phyloP scores from a whole-genome alignment of 2,888 invertebrate genomes.

The Lasioglossum pauxillum region DNA sequence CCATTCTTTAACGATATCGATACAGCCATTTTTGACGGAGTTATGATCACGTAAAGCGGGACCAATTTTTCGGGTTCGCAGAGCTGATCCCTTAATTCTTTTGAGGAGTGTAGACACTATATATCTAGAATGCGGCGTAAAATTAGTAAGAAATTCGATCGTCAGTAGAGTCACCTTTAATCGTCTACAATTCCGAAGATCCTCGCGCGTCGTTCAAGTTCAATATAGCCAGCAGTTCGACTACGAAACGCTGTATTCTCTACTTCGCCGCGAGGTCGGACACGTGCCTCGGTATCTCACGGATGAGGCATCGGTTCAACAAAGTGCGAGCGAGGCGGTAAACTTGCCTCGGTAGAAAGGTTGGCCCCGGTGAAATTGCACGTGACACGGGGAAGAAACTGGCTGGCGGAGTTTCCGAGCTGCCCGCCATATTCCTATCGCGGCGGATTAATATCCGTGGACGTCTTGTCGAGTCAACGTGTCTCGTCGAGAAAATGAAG shows the following conservation, averaged over 20 bases:
- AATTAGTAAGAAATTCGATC: too few species aligned
- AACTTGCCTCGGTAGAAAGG: not conserved
- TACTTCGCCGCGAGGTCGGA: not conserved
- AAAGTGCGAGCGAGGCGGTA: not conserved
- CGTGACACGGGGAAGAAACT: conserved; percentile 35
- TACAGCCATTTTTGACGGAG: too few species aligned
- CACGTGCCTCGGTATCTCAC: not conserved
- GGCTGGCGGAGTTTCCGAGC: not conserved
- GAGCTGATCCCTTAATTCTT: too few species aligned
- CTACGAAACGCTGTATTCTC: not conserved
- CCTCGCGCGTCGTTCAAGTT: not conserved
- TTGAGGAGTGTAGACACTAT: too few species aligned
- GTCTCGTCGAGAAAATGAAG: conserved; percentile 42
- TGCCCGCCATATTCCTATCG: conserved; percentile 8
- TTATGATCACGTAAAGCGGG: too few species aligned
- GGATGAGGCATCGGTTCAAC: not conserved
- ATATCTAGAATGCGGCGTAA: too few species aligned
- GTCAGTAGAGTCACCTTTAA: too few species aligned
- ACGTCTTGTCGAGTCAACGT: conserved; percentile 46
- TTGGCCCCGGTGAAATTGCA: conserved; percentile 26
- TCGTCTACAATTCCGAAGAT: not conserved
- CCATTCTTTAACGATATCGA: too few species aligned
- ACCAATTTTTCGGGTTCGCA: too few species aligned
- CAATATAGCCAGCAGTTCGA: not conserved
- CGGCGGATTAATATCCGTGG: conserved; percentile 52